Conservation (phyloP, 1,140 invertebrate genomes). For the Drosophila pseudoananassae region DNA sequence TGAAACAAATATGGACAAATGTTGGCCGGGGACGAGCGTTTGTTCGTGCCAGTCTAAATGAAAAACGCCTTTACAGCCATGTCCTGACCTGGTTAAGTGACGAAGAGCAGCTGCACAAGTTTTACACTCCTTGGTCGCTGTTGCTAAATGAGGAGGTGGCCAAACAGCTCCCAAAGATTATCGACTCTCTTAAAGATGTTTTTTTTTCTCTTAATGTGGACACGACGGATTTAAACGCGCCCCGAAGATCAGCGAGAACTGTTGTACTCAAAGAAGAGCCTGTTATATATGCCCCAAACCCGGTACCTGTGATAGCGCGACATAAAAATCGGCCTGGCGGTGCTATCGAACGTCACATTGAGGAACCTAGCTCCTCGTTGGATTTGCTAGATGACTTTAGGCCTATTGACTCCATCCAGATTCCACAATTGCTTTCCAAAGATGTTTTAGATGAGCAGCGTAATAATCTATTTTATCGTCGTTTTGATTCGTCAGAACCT, state of each 20-base stretch:
- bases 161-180: conserved; percentile 90
- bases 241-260: conserved; percentile 22
- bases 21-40: conserved; percentile 91
- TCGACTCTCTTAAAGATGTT: conserved; percentile 91
- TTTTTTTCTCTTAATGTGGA: conserved; percentile 94
- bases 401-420: conserved; percentile 47
- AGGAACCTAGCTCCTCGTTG: conserved; percentile 58
- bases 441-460: conserved; percentile 42
- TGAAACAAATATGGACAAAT: conserved; percentile 91
- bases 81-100: conserved; percentile 89
- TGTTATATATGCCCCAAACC: conserved; percentile 84
- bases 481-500: conserved; percentile 12
- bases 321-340: conserved; percentile 22
- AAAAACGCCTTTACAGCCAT: conserved; percentile 91
- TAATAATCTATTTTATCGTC: not conserved
- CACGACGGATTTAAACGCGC: conserved; percentile 89
- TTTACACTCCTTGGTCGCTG: conserved; percentile 93
- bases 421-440: conserved; percentile 46
- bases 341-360: conserved; percentile 67
- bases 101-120: conserved; percentile 85
- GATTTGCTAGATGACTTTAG: conserved; percentile 58
- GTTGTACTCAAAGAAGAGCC: conserved; percentile 79
- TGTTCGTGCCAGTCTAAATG: conserved; percentile 93
- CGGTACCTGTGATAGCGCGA: conserved; percentile 59
- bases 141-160: conserved; percentile 90